phyloP scores from a whole-genome alignment of 2,113 vertebrate species.

The Pyxicephalus adspersus region DNA sequence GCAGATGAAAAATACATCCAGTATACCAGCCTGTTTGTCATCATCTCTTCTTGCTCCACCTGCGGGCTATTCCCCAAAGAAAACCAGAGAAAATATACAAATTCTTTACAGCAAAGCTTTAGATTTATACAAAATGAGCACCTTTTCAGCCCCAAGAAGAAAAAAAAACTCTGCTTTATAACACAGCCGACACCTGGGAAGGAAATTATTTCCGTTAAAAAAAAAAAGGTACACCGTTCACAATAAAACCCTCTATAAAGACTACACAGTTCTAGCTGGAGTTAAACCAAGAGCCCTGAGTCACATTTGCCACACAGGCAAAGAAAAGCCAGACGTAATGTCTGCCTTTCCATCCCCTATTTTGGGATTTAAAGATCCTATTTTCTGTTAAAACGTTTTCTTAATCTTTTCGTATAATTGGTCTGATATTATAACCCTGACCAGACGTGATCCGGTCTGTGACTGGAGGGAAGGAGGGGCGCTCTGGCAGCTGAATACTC shows the following conservation, averaged over 20 bases:
- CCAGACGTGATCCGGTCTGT: slow-evolving; percentile 68
- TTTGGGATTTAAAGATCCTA: slow-evolving; percentile 78
- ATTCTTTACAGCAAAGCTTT: neutral
- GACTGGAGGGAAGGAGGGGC: slow-evolving; percentile 67
- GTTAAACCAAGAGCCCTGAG: slow-evolving; percentile 74
- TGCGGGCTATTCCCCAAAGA: neutral
- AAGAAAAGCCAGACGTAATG: slow-evolving; percentile 77
- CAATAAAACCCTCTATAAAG: slow-evolving; percentile 62
- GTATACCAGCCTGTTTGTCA: neutral
- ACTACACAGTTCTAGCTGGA: slow-evolving; percentile 68
- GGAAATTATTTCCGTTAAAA: slow-evolving; percentile 57
- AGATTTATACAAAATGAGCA: neutral
- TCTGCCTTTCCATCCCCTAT: slow-evolving; percentile 77
- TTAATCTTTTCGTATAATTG: slow-evolving; percentile 62
- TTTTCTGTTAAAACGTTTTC: slow-evolving; percentile 69
- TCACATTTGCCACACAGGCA: slow-evolving; percentile 75
- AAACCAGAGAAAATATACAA: neutral
- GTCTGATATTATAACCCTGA: slow-evolving; percentile 56
- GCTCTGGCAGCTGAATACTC: slow-evolving; percentile 64
- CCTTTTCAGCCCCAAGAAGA: neutral
- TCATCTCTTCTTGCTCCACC: slow-evolving; percentile 20
- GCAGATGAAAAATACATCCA: too few species aligned
- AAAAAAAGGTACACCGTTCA: slow-evolving; percentile 61
- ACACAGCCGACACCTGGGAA: slow-evolving; percentile 41
- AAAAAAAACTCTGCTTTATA: slow-evolving; percentile 17